Evolutionary conservation across 2,888 invertebrate genomes (phyloP), one percentile per base, ranked within the genome.

Genomic region (Anthophora plumipes): DNA sequence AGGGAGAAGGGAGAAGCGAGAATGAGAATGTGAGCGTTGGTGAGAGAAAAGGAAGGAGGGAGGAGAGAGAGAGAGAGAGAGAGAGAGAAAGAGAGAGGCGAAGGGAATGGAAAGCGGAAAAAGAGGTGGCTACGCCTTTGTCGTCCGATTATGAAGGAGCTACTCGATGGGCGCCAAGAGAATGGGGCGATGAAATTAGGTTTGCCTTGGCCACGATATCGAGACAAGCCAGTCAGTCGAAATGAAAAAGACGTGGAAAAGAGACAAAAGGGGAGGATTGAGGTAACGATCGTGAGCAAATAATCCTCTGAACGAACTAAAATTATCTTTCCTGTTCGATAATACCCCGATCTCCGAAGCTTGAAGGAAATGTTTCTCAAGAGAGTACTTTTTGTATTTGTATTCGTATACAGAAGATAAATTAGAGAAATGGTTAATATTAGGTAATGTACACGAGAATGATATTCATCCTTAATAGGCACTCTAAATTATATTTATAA

Each of bases 61-160:
- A 54, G 37, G 46, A 20, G 41, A 55, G 31, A 39, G 54, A 25
- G 14, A 64, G 48, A 8, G 31, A 3, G 31, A 31, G 31, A 3
- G 31, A 31, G 4, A 31, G 31, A 31, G 31, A 31, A 4, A 31
- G 2, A 31, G 31, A 39, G 22, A 67, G n/a, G 50, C 46, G 64
- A 61, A 41, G 67, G 25, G 48, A 55, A 46, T 17, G 52, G 37
- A 66, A 61, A 39, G 54, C 50, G 80, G 39, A 41, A 76, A 82
- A n/a, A 76, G 76, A 74, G 80, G 72, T 75, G 66, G 72, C 67
- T 67, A 66, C 60, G 81, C 73, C 89, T 90, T 90, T 90, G 90
- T 91, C 90, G 89, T 82, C 67, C 86, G 87, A 90, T 90, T 90
- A 90, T 88, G 85, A 84, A 77, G 86, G 88, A 89, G 84, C 77